phyloP scores from a whole-genome alignment of 2,113 vertebrate species.

The Sialia sialis region DNA sequence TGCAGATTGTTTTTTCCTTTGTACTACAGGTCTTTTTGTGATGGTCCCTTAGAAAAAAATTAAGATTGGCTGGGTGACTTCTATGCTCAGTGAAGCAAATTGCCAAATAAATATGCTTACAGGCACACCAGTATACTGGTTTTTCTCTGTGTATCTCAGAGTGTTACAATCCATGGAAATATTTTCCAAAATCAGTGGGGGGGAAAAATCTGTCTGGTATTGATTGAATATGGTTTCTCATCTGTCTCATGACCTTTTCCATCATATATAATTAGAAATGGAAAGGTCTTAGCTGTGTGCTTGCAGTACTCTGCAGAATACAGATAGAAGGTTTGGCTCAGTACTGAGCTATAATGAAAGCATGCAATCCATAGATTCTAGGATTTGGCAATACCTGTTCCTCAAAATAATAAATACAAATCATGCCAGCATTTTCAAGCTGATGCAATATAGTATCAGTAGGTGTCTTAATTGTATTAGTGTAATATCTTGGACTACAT shows the following conservation, averaged over 20 bases:
- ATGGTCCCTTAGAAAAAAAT: conserved; percentile 43
- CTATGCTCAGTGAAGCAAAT: conserved; percentile 66
- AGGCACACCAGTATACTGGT: conserved; percentile 31
- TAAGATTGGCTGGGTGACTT: conserved; percentile 58
- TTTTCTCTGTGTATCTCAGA: conserved; percentile 29
- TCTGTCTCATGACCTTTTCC: conserved; percentile 49
- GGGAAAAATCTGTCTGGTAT: conserved; percentile 26
- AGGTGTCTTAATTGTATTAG: neutral
- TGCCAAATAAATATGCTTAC: conserved; percentile 56
- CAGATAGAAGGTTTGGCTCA: neutral
- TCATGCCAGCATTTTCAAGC: neutral
- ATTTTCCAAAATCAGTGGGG: conserved; percentile 9
- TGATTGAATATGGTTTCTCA: conserved; percentile 41
- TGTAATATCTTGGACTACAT: neutral
- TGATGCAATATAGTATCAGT: neutral
- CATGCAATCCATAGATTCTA: neutral
- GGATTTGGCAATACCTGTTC: neutral
- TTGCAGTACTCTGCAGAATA: conserved; percentile 34
- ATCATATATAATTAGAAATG: conserved; percentile 50
- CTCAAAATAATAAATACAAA: neutral
- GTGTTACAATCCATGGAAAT: conserved; percentile 34
- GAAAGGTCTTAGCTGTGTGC: conserved; percentile 38
- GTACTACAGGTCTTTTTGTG: conserved; percentile 27
- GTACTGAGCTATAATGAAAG: neutral
- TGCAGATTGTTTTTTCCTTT: conserved; percentile 65